Conservation (phyloP, 1,140 invertebrate species). For the Pogonus chalceus region DNA sequence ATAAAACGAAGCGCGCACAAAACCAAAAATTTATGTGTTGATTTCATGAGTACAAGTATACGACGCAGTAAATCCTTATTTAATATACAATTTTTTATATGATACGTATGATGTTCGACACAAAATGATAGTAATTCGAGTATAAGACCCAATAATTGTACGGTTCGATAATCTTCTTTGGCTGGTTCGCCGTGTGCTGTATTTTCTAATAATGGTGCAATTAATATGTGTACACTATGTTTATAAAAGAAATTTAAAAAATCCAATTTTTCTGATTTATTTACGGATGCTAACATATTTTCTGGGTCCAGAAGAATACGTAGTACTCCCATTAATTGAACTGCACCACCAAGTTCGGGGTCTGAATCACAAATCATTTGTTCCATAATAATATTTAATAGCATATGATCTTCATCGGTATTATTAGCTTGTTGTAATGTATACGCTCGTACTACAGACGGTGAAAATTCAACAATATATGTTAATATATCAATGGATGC, state of each 20-base stretch:
- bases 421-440: slow-evolving; percentile 84
- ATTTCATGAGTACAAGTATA: slow-evolving; percentile 94
- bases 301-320: slow-evolving; percentile 94
- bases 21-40: slow-evolving; percentile 94
- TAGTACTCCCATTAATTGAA: slow-evolving; percentile 89
- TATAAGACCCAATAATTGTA: slow-evolving; percentile 88
- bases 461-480: slow-evolving; percentile 96
- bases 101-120: slow-evolving; percentile 98
- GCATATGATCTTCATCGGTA: slow-evolving; percentile 85
- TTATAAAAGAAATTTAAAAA: slow-evolving; percentile 99
- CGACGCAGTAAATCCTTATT: slow-evolving; percentile 91
- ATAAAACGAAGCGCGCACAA: slow-evolving; percentile 92
- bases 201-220: slow-evolving; percentile 82
- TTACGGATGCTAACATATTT: slow-evolving; percentile 90
- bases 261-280: slow-evolving; percentile 95
- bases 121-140: slow-evolving; percentile 97
- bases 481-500: slow-evolving; percentile 97
- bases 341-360: slow-evolving; percentile 89
- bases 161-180: slow-evolving; percentile 91
- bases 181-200: slow-evolving; percentile 78
- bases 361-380: slow-evolving; percentile 85
- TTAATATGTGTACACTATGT: slow-evolving; percentile 91
- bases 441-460: slow-evolving; percentile 94
- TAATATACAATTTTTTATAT: slow-evolving; percentile 96
- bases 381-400: slow-evolving; percentile 95